Evolutionary conservation across 2,113 vertebrate species (phyloP).

Genomic region (Trichomycterus rosablanca): DNA sequence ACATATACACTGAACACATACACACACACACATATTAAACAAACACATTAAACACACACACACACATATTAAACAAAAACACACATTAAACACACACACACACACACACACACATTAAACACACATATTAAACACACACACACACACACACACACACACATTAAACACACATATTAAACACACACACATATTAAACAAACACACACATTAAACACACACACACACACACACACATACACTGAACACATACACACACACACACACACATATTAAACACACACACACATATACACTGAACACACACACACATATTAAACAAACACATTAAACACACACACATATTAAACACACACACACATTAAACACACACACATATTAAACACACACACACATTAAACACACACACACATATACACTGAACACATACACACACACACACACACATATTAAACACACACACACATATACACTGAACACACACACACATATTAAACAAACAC

Average conservation of each 20-base stretch:
- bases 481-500: neutral
- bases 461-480: neutral
- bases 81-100: neutral
- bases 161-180: neutral
- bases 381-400: neutral
- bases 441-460: conserved; percentile 10
- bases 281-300: neutral
- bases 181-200: conserved; percentile 54
- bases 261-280: conserved; percentile 40
- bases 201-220: neutral
- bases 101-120: conserved; percentile 39
- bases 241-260: conserved; percentile 5
- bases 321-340: neutral
- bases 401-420: neutral
- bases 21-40: conserved; percentile 52
- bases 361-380: conserved; percentile 15
- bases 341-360: neutral
- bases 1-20: neutral
- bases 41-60: neutral
- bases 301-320: too few relatives aligned
- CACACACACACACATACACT: neutral
- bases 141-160: neutral
- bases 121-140: neutral
- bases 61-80: neutral
- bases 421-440: conserved; percentile 40